A percentile compares a stretch with the other conserved stretches of the same genome.
Conservation (phyloP, 1,140 invertebrate genomes). For the Physella acuta region DNA sequence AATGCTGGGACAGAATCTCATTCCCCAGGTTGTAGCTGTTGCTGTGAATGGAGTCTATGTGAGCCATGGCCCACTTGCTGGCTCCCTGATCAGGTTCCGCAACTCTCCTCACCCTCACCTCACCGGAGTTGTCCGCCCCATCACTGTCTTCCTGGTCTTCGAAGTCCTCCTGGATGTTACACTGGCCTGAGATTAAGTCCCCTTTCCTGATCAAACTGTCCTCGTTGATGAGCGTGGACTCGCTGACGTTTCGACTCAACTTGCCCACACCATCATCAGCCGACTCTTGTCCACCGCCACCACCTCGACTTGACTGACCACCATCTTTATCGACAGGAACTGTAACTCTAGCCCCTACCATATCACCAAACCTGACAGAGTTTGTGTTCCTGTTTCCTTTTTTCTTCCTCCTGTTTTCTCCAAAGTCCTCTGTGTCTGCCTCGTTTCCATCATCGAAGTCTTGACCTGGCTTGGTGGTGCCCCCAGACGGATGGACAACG, state of each 20-base stretch:
- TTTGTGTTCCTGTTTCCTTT: background rate
- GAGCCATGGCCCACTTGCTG: slow-evolving; percentile 25
- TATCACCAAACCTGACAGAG: slow-evolving; percentile 12
- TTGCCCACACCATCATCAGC: slow-evolving; percentile 25
- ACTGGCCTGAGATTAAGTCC: slow-evolving; percentile 23
- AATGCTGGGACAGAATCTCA: slow-evolving; percentile 55
- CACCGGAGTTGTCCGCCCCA: slow-evolving; percentile 14
- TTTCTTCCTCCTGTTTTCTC: slow-evolving; percentile 15
- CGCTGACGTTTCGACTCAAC: slow-evolving; percentile 14
- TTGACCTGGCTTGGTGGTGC: slow-evolving; percentile 9
- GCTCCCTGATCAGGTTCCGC: background rate
- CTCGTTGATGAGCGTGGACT: background rate
- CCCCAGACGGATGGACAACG: slow-evolving; percentile 11
- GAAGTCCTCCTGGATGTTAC: slow-evolving; percentile 16
- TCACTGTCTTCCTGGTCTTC: slow-evolving; percentile 8
- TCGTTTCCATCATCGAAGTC: slow-evolving; percentile 49
- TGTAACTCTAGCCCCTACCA: background rate
- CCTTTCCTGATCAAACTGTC: slow-evolving; percentile 19
- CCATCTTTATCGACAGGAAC: background rate
- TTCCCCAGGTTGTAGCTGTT: slow-evolving; percentile 40
- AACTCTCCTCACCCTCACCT: background rate
- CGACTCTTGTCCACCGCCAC: background rate
- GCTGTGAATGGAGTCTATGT: slow-evolving; percentile 56
- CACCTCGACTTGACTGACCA: background rate
- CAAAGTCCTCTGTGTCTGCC: slow-evolving; percentile 48